A percentile compares a stretch with the other conserved stretches of the same genome.
Conservation (phyloP, 1,140 invertebrate species). For the Neotoxoptera formosana region DNA sequence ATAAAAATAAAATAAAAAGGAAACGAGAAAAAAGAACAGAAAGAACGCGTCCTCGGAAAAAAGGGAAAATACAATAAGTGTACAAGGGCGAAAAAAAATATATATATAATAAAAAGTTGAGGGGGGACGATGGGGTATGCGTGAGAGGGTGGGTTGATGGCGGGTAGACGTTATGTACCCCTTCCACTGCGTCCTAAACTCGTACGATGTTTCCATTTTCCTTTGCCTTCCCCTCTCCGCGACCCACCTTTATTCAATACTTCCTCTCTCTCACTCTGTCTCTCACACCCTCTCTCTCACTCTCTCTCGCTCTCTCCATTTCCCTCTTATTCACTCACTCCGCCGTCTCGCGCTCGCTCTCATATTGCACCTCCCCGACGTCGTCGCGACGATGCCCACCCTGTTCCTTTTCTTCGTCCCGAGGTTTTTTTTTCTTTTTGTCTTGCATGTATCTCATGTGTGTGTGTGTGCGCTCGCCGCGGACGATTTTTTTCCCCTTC, state of each 20-base stretch:
- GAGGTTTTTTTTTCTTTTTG: constrained; percentile 56
- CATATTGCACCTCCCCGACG: constrained; percentile 46
- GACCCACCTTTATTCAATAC: constrained; percentile 51
- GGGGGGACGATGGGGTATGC: not conserved
- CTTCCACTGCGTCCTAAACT: constrained; percentile 23
- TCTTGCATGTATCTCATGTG: constrained; percentile 58
- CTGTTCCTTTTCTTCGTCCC: constrained; percentile 51
- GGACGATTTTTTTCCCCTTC: constrained; percentile 56
- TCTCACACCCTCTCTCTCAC: not conserved
- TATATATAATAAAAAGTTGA: constrained; percentile 56
- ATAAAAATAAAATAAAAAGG: constrained; percentile 49
- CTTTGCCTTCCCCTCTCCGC: constrained; percentile 49
- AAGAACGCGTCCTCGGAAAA: constrained; percentile 51
- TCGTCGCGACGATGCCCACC: constrained; percentile 50
- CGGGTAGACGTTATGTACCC: constrained; percentile 47
- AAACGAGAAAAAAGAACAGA: constrained; percentile 50
- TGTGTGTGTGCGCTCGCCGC: constrained; percentile 48
- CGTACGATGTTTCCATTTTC: constrained; percentile 56
- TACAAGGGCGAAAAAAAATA: constrained; percentile 56
- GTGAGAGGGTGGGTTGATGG: not conserved
- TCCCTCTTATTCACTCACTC: not conserved
- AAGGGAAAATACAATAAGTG: constrained; percentile 56
- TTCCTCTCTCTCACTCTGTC: not conserved
- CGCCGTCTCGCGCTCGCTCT: not conserved
- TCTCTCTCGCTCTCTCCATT: not conserved